Conservation (phyloP, 2,888 invertebrate species). For the Caenorhabditis imperialis region DNA sequence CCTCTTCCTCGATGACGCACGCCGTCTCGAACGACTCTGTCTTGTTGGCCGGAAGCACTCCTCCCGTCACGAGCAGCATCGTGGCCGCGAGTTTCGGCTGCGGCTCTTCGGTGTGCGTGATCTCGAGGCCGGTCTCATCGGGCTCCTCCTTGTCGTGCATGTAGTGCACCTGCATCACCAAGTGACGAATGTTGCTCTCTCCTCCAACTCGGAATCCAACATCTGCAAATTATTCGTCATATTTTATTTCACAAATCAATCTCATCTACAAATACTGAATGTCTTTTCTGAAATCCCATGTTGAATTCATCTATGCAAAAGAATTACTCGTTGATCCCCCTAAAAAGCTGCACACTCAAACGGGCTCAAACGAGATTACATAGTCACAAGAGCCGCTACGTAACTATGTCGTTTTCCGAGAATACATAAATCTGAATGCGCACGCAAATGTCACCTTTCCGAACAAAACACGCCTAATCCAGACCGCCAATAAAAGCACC, state of each 20-base stretch:
- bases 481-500: too few species aligned
- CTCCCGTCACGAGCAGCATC: slow-evolving; percentile 89
- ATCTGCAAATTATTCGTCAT: slow-evolving; percentile 34
- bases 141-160: slow-evolving; percentile 56
- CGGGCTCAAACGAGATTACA: too few species aligned
- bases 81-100: slow-evolving; percentile 90
- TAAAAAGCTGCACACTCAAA: too few species aligned
- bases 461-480: too few species aligned
- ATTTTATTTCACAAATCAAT: not conserved
- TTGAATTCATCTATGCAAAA: not conserved
- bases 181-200: slow-evolving; percentile 87
- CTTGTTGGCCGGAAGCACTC: slow-evolving; percentile 82
- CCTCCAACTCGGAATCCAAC: slow-evolving; percentile 92
- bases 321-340: too few species aligned
- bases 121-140: slow-evolving; percentile 57
- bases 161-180: slow-evolving; percentile 86
- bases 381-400: too few species aligned
- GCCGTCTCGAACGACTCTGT: slow-evolving; percentile 87
- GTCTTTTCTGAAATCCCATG: not conserved
- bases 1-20: slow-evolving; percentile 85
- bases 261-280: not conserved
- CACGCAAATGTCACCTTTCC: too few species aligned
- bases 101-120: slow-evolving; percentile 67
- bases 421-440: too few species aligned
- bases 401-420: too few species aligned